Conservation (phyloP, 2,113 vertebrate genomes). For the Polyodon spathula region DNA sequence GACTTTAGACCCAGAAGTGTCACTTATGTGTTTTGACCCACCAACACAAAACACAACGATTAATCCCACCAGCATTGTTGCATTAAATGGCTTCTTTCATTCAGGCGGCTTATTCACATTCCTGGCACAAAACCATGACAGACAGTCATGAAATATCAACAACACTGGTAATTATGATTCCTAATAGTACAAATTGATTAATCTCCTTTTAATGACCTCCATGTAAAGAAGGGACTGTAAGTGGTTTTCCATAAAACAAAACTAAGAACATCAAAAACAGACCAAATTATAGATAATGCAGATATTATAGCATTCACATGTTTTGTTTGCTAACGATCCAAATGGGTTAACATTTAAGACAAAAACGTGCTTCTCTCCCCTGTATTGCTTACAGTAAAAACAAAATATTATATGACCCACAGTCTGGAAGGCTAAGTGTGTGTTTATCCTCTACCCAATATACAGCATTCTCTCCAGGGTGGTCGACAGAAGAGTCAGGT, state of each 20-base stretch:
- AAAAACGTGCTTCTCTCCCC: constrained; percentile 1
- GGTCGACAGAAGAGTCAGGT: background rate
- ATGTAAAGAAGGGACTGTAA: too few relatives aligned
- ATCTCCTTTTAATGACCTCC: too few relatives aligned
- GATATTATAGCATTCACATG: too few relatives aligned
- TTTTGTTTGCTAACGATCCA: too few relatives aligned
- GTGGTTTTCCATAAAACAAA: too few relatives aligned
- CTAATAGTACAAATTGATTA: background rate
- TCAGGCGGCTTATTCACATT: constrained; percentile 15
- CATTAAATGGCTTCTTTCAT: constrained; percentile 32
- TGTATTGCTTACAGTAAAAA: background rate
- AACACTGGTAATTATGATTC: constrained; percentile 14
- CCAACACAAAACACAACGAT: constrained; percentile 14
- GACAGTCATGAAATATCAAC: constrained; percentile 16
- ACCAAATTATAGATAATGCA: too few relatives aligned
- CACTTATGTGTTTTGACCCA: constrained; percentile 8
- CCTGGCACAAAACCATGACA: constrained; percentile 8
- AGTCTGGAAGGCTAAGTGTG: too few relatives aligned
- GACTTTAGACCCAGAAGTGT: constrained; percentile 27
- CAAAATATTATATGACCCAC: background rate
- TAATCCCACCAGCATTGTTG: constrained; percentile 24
- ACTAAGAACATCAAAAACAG: too few relatives aligned
- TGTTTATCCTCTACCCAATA: background rate
- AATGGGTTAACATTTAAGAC: too few relatives aligned
- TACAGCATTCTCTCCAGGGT: background rate